Evolutionary conservation across 2,113 vertebrate species (phyloP).

Genomic region (Uria aalge): DNA sequence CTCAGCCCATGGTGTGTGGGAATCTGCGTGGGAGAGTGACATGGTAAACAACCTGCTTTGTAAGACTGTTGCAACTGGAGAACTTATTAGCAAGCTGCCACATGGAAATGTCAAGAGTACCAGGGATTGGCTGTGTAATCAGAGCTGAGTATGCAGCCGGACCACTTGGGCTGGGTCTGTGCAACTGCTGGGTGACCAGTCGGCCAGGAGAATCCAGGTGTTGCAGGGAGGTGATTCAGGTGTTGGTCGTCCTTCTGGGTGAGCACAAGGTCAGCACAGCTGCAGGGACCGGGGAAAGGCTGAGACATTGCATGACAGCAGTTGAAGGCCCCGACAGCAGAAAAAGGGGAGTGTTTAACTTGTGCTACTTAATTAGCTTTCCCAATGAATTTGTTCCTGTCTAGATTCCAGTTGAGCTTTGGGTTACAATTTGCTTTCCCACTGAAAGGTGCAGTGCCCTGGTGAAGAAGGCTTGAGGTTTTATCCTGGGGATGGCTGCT

Average conservation of each 20-base stretch:
- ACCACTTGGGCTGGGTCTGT: background rate
- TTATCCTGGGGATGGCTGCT: background rate
- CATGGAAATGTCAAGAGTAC: background rate
- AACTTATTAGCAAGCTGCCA: background rate
- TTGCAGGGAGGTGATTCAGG: background rate
- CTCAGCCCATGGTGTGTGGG: background rate
- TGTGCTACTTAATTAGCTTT: background rate
- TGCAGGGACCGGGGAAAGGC: background rate
- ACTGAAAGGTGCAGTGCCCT: background rate
- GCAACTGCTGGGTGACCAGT: background rate
- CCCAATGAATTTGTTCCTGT: background rate
- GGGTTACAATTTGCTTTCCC: conserved; percentile 35
- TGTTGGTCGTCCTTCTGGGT: background rate
- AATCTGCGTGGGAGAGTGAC: background rate
- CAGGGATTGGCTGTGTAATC: background rate
- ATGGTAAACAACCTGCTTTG: conserved; percentile 44
- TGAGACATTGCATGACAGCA: background rate
- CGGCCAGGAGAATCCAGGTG: background rate
- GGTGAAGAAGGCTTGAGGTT: background rate
- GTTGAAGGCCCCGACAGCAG: background rate
- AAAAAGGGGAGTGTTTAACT: background rate
- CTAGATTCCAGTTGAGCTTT: conserved; percentile 30
- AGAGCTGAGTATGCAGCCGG: background rate
- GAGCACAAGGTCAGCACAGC: background rate
- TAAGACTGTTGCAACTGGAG: conserved; percentile 38